Percentiles rank a stretch among this genome's conserved stretches.
Evolutionary conservation across 2,888 invertebrate genomes (phyloP).

Genomic region (Heliconius ethilla): DNA sequence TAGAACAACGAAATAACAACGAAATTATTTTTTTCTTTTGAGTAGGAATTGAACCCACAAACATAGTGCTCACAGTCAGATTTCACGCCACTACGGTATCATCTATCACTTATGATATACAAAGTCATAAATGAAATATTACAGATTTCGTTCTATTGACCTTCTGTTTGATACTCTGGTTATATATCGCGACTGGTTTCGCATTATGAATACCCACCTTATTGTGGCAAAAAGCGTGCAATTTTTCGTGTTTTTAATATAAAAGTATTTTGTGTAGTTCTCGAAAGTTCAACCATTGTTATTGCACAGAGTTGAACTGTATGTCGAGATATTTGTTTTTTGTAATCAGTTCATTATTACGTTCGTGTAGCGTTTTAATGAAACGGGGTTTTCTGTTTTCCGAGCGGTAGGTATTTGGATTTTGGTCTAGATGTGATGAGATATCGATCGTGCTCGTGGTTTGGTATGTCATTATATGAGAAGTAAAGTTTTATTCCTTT

Average conservation of each 20-base stretch:
- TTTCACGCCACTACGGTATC: neutral
- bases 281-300: constrained; percentile 33
- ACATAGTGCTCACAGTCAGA: neutral
- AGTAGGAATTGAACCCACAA: neutral
- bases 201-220: neutral
- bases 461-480: neutral
- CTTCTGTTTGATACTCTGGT: constrained; percentile 12
- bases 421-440: neutral
- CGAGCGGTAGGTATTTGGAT: neutral
- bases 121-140: constrained; percentile 8
- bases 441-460: neutral
- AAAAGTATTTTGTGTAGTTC: constrained; percentile 33
- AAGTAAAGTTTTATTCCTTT: neutral
- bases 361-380: constrained; percentile 13
- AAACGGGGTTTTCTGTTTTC: constrained; percentile 19
- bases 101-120: neutral
- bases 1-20: neutral
- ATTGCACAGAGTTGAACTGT: constrained; percentile 28
- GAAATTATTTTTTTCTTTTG: neutral
- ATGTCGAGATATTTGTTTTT: constrained; percentile 24
- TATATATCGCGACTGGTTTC: constrained; percentile 7
- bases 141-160: neutral
- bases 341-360: constrained; percentile 32
- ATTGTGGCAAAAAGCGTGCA: constrained; percentile 21
- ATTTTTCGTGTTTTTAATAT: constrained; percentile 35